phyloP scores from a whole-genome alignment of 2,888 invertebrate genomes.

The Mimachlamys varia region DNA sequence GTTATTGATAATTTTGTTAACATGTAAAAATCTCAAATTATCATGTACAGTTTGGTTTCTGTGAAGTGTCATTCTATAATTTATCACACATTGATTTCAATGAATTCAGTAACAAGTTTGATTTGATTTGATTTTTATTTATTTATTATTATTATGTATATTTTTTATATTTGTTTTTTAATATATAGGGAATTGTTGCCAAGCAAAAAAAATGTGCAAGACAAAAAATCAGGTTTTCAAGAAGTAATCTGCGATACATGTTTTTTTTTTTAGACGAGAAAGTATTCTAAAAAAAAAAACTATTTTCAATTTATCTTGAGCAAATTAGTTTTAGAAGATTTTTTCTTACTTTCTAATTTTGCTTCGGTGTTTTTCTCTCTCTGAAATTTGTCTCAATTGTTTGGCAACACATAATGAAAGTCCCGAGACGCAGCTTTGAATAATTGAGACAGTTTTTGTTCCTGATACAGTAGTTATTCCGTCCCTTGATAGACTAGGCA shows the following conservation, averaged over 20 bases:
- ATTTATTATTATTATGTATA: too few species aligned
- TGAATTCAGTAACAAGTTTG: too few species aligned
- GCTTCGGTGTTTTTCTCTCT: not conserved
- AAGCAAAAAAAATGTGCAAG: not conserved
- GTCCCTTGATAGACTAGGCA: not conserved
- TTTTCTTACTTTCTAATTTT: not conserved
- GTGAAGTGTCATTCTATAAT: too few species aligned
- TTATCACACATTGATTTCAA: too few species aligned
- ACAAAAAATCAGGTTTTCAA: not conserved
- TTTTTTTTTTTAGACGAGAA: not conserved
- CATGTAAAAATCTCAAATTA: too few species aligned
- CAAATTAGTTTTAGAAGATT: not conserved
- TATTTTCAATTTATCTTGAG: not conserved
- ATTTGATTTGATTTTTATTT: too few species aligned
- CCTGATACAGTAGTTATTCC: not conserved
- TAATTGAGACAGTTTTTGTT: not conserved
- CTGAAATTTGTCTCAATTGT: not conserved
- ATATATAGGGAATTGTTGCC: too few species aligned
- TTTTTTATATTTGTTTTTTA: too few species aligned
- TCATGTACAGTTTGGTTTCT: too few species aligned
- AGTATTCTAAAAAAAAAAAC: not conserved
- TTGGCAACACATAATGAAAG: constrained; percentile 16
- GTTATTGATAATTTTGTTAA: too few species aligned
- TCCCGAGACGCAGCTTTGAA: constrained; percentile 12
- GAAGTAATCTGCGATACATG: not conserved